A percentile compares a stretch with the other conserved stretches of the same genome.
Conservation (phyloP, 2,888 invertebrate species). For the Tanytarsus gracilentus region DNA sequence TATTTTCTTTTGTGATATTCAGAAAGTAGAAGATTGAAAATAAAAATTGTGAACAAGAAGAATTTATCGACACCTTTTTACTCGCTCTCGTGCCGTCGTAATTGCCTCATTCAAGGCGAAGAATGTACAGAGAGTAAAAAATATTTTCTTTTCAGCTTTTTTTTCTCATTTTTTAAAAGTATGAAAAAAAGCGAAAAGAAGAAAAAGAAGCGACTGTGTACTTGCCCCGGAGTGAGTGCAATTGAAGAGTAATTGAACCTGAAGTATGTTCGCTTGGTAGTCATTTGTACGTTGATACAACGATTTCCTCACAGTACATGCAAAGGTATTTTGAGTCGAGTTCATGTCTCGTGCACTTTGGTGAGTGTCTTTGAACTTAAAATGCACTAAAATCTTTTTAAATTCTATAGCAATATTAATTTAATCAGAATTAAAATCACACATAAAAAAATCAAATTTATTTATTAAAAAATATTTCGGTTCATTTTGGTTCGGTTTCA, state of each 20-base stretch:
- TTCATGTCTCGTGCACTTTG: neutral
- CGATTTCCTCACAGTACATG: constrained; percentile 5
- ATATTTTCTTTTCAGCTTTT: constrained; percentile 16
- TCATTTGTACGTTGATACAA: constrained; percentile 21
- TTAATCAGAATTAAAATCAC: too few species aligned
- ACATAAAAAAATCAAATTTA: too few species aligned
- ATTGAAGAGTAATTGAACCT: constrained; percentile 23
- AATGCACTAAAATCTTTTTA: too few species aligned
- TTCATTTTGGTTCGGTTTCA: too few species aligned
- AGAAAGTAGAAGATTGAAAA: too few species aligned
- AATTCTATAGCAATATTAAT: too few species aligned
- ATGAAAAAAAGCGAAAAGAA: constrained; percentile 12
- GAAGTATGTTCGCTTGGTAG: constrained; percentile 21
- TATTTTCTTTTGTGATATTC: too few species aligned
- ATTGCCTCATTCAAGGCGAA: too few species aligned
- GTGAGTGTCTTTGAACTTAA: neutral
- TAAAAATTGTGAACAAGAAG: too few species aligned
- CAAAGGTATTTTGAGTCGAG: neutral
- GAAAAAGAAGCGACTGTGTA: constrained; percentile 23
- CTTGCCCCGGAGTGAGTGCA: constrained; percentile 20
- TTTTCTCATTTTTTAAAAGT: neutral
- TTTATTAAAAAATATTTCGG: too few species aligned
- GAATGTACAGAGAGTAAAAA: constrained; percentile 2
- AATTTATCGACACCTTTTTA: neutral
- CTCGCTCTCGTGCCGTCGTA: neutral